Percentiles rank a stretch among this genome's conserved stretches.
These are phyloP conservation scores for Isotomurus palustris DNA, from an alignment of 2,888 invertebrate genomes.

Conservation along the genomic window DNA sequence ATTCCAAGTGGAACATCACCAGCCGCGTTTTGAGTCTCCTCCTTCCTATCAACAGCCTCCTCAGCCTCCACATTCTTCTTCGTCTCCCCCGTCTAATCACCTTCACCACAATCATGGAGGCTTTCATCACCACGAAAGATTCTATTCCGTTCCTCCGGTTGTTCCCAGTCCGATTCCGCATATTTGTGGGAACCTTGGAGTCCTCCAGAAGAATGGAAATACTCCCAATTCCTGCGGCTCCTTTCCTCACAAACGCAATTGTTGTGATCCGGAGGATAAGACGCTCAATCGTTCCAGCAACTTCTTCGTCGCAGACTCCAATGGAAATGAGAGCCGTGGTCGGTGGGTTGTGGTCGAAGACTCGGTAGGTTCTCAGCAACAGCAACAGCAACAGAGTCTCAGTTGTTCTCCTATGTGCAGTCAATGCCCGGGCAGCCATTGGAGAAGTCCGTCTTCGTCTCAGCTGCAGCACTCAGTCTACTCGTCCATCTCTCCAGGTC, in stretches of 20 bases:
- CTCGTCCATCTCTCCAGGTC: background rate
- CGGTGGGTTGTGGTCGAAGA: too few species aligned
- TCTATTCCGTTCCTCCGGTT: slow-evolving; percentile 9
- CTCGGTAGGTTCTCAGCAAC: background rate
- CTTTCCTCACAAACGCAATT: too few species aligned
- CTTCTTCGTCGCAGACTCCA: background rate
- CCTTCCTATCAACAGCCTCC: background rate
- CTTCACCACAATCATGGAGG: slow-evolving; percentile 16
- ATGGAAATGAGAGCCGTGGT: background rate
- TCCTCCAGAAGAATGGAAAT: too few species aligned
- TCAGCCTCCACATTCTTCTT: background rate
- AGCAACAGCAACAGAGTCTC: background rate
- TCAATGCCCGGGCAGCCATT: too few species aligned
- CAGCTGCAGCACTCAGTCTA: slow-evolving; percentile 10
- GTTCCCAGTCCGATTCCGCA: slow-evolving; percentile 30
- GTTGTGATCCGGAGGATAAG: background rate
- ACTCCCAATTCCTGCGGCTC: background rate
- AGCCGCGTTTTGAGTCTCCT: background rate
- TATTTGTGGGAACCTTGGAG: too few species aligned
- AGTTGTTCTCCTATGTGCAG: background rate
- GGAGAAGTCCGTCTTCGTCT: too few species aligned
- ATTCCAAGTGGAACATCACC: too few species aligned
- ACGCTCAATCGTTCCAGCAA: background rate
- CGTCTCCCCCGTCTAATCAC: background rate
- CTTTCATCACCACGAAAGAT: slow-evolving; percentile 17